Conservation (phyloP, 2,888 invertebrate genomes). For the Lycophotia porphyrea region DNA sequence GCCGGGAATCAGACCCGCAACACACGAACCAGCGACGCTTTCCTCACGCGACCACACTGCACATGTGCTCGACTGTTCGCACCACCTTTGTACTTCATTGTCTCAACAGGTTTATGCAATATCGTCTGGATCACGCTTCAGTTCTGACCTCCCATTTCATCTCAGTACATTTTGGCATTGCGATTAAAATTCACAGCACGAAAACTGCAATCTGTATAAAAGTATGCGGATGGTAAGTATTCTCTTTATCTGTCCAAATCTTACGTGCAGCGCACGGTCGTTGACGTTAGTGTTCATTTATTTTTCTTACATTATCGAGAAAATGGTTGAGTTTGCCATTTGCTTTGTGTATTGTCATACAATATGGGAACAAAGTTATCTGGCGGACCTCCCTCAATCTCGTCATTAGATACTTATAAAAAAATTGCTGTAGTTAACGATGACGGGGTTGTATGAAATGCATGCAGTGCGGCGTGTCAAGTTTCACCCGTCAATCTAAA, state of each 20-base stretch:
- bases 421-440: slow-evolving; percentile 57
- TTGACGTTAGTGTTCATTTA: slow-evolving; percentile 60
- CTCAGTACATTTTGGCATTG: slow-evolving; percentile 39
- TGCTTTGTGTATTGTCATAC: slow-evolving; percentile 43
- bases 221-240: slow-evolving; percentile 62
- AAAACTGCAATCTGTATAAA: slow-evolving; percentile 60
- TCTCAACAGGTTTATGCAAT: slow-evolving; percentile 70
- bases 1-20: slow-evolving; percentile 83
- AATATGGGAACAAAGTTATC: slow-evolving; percentile 53
- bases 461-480: slow-evolving; percentile 55
- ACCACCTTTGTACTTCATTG: slow-evolving; percentile 72
- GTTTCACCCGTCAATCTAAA: slow-evolving; percentile 62
- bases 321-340: slow-evolving; percentile 50
- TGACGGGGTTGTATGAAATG: slow-evolving; percentile 56
- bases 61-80: slow-evolving; percentile 74
- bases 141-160: slow-evolving; percentile 53
- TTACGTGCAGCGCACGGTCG: slow-evolving; percentile 62
- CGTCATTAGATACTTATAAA: slow-evolving; percentile 55
- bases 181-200: slow-evolving; percentile 67
- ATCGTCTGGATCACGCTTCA: slow-evolving; percentile 53
- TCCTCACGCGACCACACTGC: slow-evolving; percentile 76
- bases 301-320: slow-evolving; percentile 60
- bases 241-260: slow-evolving; percentile 63
- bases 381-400: slow-evolving; percentile 61
- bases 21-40: slow-evolving; percentile 69